Conservation (phyloP, 1,140 invertebrate species). For the Orchestia grillus region DNA sequence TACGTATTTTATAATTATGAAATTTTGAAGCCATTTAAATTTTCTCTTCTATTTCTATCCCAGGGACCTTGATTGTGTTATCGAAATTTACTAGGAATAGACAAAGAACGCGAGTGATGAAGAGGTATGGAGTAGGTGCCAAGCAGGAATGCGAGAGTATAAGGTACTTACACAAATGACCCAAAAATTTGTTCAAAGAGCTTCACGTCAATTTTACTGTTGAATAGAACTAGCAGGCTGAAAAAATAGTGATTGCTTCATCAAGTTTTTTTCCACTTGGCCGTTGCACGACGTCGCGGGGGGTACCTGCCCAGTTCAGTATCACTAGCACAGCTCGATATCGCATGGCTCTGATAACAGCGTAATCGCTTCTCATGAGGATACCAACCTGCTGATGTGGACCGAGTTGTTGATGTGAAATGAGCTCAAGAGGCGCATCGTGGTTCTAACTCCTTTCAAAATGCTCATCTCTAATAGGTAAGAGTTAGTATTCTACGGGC, state of each 20-base stretch:
- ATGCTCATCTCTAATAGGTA: too few species aligned
- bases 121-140: not conserved
- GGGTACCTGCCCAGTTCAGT: not conserved
- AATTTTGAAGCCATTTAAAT: not conserved
- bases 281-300: not conserved
- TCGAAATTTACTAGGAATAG: not conserved
- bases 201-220: too few species aligned
- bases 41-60: not conserved
- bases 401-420: too few species aligned
- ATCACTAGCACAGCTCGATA: not conserved
- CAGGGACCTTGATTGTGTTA: not conserved
- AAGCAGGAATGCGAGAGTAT: too few species aligned
- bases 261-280: too few species aligned
- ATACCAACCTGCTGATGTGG: too few species aligned
- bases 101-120: not conserved
- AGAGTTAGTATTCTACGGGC: too few species aligned
- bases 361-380: not conserved
- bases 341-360: not conserved
- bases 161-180: too few species aligned
- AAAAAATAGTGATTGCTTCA: too few species aligned
- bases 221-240: too few species aligned
- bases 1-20: not conserved
- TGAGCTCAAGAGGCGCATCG: not conserved
- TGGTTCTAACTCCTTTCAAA: not conserved
- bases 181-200: too few species aligned